A percentile compares a stretch with the other conserved stretches of the same genome.
phyloP scores from a whole-genome alignment of 2,113 vertebrate genomes.

The Aviceda subcristata region DNA sequence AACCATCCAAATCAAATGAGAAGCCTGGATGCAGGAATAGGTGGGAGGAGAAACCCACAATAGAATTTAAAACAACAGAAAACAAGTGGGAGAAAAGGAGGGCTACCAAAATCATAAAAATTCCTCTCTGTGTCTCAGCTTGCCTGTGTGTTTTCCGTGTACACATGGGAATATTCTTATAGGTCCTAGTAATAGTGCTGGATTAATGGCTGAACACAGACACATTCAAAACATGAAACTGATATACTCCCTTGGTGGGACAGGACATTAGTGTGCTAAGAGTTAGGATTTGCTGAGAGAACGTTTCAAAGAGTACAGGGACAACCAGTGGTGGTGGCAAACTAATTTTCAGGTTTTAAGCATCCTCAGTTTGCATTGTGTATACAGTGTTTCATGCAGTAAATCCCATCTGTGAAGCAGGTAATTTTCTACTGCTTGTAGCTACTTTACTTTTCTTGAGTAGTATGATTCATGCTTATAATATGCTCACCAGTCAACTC shows the following conservation, averaged over 20 bases:
- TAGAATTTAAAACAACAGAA: background rate
- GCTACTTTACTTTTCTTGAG: background rate
- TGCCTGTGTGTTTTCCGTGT: background rate
- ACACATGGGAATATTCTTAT: background rate
- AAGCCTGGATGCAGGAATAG: background rate
- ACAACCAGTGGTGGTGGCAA: background rate
- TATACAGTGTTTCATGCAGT: background rate
- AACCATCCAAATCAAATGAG: background rate
- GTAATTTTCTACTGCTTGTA: background rate
- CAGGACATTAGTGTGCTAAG: background rate
- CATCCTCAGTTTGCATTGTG: background rate
- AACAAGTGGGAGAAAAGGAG: accelerated
- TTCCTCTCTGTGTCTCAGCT: background rate
- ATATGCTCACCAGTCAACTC: background rate
- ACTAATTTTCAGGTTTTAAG: background rate
- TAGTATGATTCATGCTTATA: background rate
- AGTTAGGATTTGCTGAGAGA: background rate
- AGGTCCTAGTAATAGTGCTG: background rate
- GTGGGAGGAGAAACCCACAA: background rate
- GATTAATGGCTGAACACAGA: background rate
- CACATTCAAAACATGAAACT: background rate
- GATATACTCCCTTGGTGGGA: background rate
- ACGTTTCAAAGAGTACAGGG: background rate
- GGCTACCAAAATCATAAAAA: background rate
- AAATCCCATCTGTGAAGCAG: background rate